phyloP scores from a whole-genome alignment of 2,797 vertebrate genomes.

The Poliocrania exsul region DNA sequence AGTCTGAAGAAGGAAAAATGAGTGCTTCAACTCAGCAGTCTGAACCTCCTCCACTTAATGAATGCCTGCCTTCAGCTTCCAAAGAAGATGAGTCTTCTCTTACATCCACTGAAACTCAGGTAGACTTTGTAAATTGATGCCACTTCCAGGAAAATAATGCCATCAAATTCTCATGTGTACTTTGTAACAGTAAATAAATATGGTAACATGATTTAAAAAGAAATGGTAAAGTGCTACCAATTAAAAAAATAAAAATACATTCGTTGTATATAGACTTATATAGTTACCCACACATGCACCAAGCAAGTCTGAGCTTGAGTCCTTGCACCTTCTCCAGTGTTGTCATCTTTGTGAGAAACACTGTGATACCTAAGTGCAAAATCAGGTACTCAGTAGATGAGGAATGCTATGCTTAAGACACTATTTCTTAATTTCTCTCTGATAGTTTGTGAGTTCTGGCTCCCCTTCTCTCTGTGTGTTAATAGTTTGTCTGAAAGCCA shows the following conservation, averaged over 20 bases:
- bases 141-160: not conserved
- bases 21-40: constrained; percentile 50
- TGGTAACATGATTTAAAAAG: not conserved
- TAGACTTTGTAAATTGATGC: constrained; percentile 39
- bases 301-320: not conserved
- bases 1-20: constrained; percentile 66
- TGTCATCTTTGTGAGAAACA: not conserved
- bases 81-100: constrained; percentile 87
- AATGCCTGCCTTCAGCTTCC: constrained; percentile 85
- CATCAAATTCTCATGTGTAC: not conserved
- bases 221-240: not conserved
- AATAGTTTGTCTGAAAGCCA: not conserved
- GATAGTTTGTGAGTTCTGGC: not conserved
- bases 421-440: not conserved
- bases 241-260: not conserved
- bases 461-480: not conserved
- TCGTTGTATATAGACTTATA: not conserved
- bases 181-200: not conserved
- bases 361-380: not conserved
- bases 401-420: not conserved
- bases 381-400: not conserved
- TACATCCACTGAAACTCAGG: constrained; percentile 85
- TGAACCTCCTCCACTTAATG: constrained; percentile 74
- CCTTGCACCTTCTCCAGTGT: fast-evolving
- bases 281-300: not conserved